Evolutionary conservation across 2,797 vertebrate genomes (phyloP), one percentile per base, ranked within the genome.

Genomic region (Enteromius mattozi): DNA sequence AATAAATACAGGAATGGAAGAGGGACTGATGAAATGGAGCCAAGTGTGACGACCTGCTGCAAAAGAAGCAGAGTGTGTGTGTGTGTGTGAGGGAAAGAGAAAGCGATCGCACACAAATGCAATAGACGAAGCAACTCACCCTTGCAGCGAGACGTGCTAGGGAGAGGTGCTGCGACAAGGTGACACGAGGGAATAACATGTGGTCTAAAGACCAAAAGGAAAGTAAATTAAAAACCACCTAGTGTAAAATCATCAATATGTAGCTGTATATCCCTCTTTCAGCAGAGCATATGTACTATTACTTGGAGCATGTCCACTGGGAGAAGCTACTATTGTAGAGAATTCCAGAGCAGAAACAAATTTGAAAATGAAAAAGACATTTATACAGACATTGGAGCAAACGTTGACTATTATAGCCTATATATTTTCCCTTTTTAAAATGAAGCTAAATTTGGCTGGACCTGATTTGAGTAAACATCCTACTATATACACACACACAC

Each of bases 161-260:
- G 17, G 69, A 86, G 86, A 86, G 88, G 81, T 82, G 76, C 80
- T 88, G 71, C 86, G 90, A 87, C 83, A 87, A 88, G 80, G 91
- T 87, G 86, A 86, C 88, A 89, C 85, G 21, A 24, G 88, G 85
- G 85, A 90, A 85, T 88, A 87, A 88, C 86, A 84, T 81, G 88
- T 74, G 80, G 76, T 87, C 86, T 88, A 88, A 90, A 89, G 82
- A 87, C 83, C 87, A 90, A 86, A 33, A 87, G 83, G 85, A 90
- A 91, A 89, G 90, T 86, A 90, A 91, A 90, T 90, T 90, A 90
- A 92, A 90, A 91, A 89, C 85, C 89, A 90, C 85, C 88, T 89
- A 89, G 83, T 90, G 90, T 90, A 91, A 91, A 91, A 89, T 91
- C 90, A 89, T 90, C 91, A 89, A 88, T 87, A 90, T 85, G 87